phyloP scores from a whole-genome alignment of 2,797 vertebrate genomes.

The Rhynchotus rufescens region DNA sequence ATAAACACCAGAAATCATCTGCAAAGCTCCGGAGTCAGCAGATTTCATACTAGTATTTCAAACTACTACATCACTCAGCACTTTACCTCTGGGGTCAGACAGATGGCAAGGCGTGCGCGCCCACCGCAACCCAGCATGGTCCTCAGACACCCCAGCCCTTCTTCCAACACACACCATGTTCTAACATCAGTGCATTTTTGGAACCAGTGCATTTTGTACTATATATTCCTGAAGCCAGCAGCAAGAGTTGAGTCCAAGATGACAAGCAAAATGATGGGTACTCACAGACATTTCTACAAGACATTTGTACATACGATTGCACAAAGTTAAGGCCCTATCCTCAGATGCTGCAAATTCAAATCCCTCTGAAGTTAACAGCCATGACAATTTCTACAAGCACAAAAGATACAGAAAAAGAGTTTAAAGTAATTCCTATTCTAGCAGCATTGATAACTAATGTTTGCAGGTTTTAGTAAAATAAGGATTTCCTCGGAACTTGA shows the following conservation, averaged over 20 bases:
- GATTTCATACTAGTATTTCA: background rate
- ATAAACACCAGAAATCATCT: background rate
- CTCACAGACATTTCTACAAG: fast-evolving
- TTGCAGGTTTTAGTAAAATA: fast-evolving
- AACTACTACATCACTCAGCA: background rate
- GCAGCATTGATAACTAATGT: fast-evolving
- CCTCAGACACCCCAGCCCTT: background rate
- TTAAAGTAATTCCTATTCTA: background rate
- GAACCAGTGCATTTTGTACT: too few species aligned
- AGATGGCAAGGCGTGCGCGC: background rate
- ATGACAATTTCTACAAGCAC: background rate
- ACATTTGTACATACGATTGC: fast-evolving
- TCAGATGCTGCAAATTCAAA: background rate
- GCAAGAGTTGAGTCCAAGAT: background rate
- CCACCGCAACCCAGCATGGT: background rate
- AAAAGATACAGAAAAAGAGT: background rate
- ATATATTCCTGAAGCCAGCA: background rate
- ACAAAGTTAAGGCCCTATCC: fast-evolving
- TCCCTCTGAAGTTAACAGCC: background rate
- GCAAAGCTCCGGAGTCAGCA: conserved; percentile 3
- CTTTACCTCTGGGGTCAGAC: background rate
- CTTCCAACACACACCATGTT: fast-evolving
- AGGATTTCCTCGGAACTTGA: fast-evolving
- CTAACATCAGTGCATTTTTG: background rate
- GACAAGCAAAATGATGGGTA: fast-evolving